Conservation (phyloP, 1,140 invertebrate species). For the Lepidotrigona ventralis region DNA sequence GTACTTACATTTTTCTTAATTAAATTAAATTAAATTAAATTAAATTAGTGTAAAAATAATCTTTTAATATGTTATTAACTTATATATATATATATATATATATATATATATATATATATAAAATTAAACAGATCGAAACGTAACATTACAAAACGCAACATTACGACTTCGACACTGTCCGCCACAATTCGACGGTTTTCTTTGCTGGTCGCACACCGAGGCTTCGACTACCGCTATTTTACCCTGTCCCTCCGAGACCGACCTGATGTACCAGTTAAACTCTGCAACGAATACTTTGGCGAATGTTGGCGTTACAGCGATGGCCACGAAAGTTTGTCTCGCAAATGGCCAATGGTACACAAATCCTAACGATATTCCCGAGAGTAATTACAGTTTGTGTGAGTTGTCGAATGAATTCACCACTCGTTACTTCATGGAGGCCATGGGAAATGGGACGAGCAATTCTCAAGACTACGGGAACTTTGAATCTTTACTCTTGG, state of each 20-base stretch:
- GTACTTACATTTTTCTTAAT: too few species aligned
- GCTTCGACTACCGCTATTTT: conserved; percentile 58
- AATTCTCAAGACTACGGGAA: conserved; percentile 26
- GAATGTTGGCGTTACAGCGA: not conserved
- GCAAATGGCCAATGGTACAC: conserved; percentile 70
- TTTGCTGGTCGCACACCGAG: conserved; percentile 73
- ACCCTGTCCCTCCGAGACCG: conserved; percentile 69
- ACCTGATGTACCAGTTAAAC: conserved; percentile 38
- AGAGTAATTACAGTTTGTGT: conserved; percentile 75
- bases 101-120: too few species aligned
- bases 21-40: too few species aligned
- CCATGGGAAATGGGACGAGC: conserved; percentile 26
- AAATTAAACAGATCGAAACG: conserved; percentile 2
- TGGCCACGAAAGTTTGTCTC: conserved; percentile 69
- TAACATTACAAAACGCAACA: not conserved
- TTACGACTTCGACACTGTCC: conserved; percentile 60
- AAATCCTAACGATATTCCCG: conserved; percentile 56
- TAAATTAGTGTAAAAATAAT: not conserved
- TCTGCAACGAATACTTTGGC: not conserved
- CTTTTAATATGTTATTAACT: not conserved
- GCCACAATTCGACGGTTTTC: conserved; percentile 72
- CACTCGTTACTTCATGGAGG: not conserved
- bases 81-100: too few species aligned
- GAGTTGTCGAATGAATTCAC: conserved; percentile 40
- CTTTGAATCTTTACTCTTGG: conserved; percentile 5